Conservation (phyloP, 2,888 invertebrate genomes). For the Lasioglossum oenotherae region DNA sequence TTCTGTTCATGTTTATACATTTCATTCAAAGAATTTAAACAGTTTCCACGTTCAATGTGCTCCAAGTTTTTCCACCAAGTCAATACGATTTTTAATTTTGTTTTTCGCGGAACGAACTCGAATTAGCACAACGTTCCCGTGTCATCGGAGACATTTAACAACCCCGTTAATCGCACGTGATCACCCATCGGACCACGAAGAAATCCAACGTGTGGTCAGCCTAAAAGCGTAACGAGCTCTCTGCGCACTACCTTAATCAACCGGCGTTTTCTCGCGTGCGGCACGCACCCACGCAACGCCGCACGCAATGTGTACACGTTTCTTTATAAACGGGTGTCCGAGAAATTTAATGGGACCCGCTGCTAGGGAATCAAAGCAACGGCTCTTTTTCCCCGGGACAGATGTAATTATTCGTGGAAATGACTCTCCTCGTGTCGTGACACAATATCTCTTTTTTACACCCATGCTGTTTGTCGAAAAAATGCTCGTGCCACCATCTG, state of each 20-base stretch:
- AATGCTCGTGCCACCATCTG: not conserved
- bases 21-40: not conserved
- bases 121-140: not conserved
- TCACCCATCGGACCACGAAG: conserved; percentile 25
- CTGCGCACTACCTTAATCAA: conserved; percentile 66
- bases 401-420: conserved; percentile 42
- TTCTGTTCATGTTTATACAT: not conserved
- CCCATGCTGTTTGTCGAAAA: not conserved
- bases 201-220: conserved; percentile 34
- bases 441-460: conserved; percentile 20
- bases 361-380: conserved; percentile 42
- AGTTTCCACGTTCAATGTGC: no score
- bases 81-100: not conserved
- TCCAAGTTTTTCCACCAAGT: no score
- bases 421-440: conserved; percentile 8
- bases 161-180: not conserved
- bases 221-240: conserved; percentile 28
- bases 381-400: not conserved
- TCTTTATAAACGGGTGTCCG: conserved; percentile 34
- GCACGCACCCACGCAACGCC: conserved; percentile 57
- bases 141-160: conserved; percentile 15
- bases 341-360: conserved; percentile 21
- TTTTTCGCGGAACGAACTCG: not conserved
- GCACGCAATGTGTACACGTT: conserved; percentile 51
- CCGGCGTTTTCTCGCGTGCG: conserved; percentile 54